A percentile compares a stretch with the other conserved stretches of the same genome.
Conservation (phyloP, 2,888 invertebrate genomes). For the Hirtodrosophila histrioides region DNA sequence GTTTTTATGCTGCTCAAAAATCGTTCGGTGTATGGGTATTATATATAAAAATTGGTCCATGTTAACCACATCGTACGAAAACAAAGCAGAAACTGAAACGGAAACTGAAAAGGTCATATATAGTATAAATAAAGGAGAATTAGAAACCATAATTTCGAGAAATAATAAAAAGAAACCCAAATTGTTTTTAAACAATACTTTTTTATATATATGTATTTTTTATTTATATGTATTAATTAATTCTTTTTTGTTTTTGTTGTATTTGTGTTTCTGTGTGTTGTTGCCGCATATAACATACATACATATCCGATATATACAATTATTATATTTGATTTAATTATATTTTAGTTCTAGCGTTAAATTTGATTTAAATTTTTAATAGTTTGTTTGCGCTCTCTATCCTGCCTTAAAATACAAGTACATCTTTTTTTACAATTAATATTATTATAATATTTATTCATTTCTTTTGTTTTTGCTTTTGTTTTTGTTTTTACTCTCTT, state of each 20-base stretch:
- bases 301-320: constrained; percentile 58
- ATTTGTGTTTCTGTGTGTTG: constrained; percentile 53
- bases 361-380: constrained; percentile 80
- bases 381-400: constrained; percentile 67
- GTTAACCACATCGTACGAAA: constrained; percentile 74
- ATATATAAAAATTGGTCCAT: constrained; percentile 82
- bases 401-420: constrained; percentile 49
- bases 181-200: constrained; percentile 62
- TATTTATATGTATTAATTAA: constrained; percentile 69
- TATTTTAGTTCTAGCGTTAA: constrained; percentile 65
- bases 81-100: constrained; percentile 34
- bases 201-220: constrained; percentile 62
- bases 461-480: constrained; percentile 5
- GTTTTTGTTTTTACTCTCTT: constrained; percentile 24
- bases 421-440: constrained; percentile 54
- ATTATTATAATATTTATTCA: constrained; percentile 27
- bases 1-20: constrained; percentile 45
- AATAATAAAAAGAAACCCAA: constrained; percentile 49
- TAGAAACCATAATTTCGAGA: not conserved
- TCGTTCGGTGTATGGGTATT: constrained; percentile 68
- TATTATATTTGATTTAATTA: constrained; percentile 43
- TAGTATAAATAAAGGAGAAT: not conserved
- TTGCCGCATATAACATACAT: constrained; percentile 73
- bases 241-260: constrained; percentile 50
- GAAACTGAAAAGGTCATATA: too few relatives aligned